These are phyloP conservation scores for Rhinoderma darwinii DNA, from an alignment of 2,113 vertebrate species.

Conservation along the genomic window DNA sequence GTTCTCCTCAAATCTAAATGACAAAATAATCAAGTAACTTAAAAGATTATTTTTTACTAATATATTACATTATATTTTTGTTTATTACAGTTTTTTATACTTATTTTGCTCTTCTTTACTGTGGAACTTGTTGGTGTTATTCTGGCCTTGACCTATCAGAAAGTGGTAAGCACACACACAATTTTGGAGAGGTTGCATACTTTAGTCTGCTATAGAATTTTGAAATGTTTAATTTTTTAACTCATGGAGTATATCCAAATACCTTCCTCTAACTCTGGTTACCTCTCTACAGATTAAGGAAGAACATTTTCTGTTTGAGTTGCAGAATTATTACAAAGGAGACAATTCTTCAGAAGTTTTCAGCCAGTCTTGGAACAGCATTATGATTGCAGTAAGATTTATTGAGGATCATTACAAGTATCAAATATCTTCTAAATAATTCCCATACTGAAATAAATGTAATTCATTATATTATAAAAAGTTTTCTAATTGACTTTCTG, in stretches of 20 bases:
- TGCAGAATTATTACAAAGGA: constrained; percentile 64
- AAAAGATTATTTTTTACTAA: no score
- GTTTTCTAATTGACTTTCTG: no score
- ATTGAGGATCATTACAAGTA: neutral
- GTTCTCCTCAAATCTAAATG: no score
- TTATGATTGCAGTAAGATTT: constrained; percentile 67
- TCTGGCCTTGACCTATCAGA: constrained; percentile 66
- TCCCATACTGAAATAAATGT: no score
- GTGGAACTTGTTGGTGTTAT: constrained; percentile 56
- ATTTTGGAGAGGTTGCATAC: neutral
- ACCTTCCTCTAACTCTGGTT: neutral
- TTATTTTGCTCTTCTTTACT: constrained; percentile 64
- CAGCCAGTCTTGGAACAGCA: constrained; percentile 67
- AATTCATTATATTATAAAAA: no score
- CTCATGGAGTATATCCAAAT: neutral
- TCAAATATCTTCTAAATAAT: no score
- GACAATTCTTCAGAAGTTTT: constrained; percentile 64
- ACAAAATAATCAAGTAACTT: no score
- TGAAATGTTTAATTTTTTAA: neutral
- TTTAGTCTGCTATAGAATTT: neutral
- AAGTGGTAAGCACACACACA: constrained; percentile 61
- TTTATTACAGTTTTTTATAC: constrained; percentile 68
- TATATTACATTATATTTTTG: neutral
- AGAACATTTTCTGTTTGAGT: constrained; percentile 55
- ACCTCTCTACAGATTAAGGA: constrained; percentile 62